These are phyloP conservation scores for Tiaroga cobitis DNA, from an alignment of 2,797 vertebrate genomes.

Conservation along the genomic window DNA sequence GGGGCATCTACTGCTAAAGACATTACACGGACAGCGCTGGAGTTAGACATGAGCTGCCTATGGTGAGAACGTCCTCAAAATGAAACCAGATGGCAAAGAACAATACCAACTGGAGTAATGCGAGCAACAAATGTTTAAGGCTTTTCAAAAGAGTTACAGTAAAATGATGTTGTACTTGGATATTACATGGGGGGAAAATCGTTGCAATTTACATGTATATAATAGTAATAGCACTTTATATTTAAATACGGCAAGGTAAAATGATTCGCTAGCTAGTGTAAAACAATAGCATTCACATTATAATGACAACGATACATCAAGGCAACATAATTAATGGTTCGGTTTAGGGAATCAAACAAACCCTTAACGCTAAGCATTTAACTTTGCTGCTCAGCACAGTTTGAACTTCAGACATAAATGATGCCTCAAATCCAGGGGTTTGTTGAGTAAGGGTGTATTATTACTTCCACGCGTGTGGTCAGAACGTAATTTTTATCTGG, in stretches of 20 bases:
- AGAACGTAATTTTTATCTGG: background rate
- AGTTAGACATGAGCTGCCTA: constrained; percentile 33
- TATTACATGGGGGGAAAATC: background rate
- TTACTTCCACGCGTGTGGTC: no score
- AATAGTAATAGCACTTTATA: constrained; percentile 18
- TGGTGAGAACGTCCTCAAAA: constrained; percentile 38
- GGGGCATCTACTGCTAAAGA: background rate
- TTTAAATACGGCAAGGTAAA: constrained; percentile 15
- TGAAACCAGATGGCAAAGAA: constrained; percentile 39
- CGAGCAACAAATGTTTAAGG: constrained; percentile 36
- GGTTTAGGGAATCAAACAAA: background rate
- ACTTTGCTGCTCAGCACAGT: background rate
- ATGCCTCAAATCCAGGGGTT: background rate
- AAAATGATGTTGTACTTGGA: constrained; percentile 51
- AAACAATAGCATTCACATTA: constrained; percentile 1
- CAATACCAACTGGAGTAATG: constrained; percentile 34
- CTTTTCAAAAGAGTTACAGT: constrained; percentile 28
- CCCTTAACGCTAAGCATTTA: background rate
- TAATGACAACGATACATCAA: background rate
- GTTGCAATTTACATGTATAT: constrained; percentile 30
- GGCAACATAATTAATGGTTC: constrained; percentile 2
- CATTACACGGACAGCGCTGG: constrained; percentile 33
- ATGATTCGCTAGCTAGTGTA: background rate
- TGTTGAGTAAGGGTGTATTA: background rate
- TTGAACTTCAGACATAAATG: background rate